These are phyloP conservation scores for Parnassius smintheus DNA, from an alignment of 2,888 invertebrate genomes.

Conservation along the genomic window DNA sequence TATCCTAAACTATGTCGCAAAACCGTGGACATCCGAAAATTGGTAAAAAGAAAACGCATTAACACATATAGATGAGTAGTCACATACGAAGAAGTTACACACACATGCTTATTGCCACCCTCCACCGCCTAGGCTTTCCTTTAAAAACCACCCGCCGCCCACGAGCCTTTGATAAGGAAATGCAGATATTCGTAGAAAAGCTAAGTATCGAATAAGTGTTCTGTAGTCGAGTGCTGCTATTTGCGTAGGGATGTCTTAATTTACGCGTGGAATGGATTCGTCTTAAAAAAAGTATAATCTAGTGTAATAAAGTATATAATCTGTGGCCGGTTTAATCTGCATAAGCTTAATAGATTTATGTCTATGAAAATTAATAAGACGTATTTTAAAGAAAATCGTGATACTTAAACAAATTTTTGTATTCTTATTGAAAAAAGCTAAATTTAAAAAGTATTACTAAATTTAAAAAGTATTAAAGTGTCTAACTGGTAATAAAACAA, in stretches of 20 bases:
- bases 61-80: conserved; percentile 79
- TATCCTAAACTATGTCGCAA: conserved; percentile 1
- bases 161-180: conserved; percentile 78
- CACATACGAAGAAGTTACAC: conserved; percentile 78
- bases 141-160: conserved; percentile 65
- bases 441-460: conserved; percentile 3
- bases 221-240: conserved; percentile 57
- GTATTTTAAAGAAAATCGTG: no score
- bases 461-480: conserved; percentile 11
- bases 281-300: no score
- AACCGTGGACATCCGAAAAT: conserved; percentile 62
- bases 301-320: background rate
- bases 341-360: no score
- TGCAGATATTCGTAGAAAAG: conserved; percentile 80
- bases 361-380: no score
- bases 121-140: conserved; percentile 46
- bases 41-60: conserved; percentile 82
- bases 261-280: conserved; percentile 31
- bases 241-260: conserved; percentile 62
- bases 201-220: conserved; percentile 75
- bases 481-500: conserved; percentile 24
- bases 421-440: background rate
- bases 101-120: conserved; percentile 57
- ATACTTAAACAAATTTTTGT: background rate
- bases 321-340: background rate